A percentile compares a stretch with the other conserved stretches of the same genome.
Evolutionary conservation across 2,888 invertebrate genomes (phyloP).

Genomic region (Xylota sylvarum): DNA sequence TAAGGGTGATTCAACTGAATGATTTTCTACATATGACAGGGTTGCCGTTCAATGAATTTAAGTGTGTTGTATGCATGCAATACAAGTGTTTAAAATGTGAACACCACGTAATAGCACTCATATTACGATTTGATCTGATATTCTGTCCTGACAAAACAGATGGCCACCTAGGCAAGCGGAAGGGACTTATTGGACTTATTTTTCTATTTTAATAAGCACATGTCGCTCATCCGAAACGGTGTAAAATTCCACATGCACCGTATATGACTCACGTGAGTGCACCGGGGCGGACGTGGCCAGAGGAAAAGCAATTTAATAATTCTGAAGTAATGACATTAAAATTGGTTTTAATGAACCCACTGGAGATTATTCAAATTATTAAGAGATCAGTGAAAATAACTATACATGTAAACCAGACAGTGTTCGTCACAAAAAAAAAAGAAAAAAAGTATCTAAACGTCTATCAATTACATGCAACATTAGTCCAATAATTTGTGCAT

Average conservation of each 20-base stretch:
- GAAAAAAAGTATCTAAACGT: too few species aligned
- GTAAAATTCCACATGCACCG: neutral
- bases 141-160: neutral
- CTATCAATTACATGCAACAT: too few species aligned
- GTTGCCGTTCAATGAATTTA: neutral
- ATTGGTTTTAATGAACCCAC: neutral
- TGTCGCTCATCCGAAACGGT: neutral
- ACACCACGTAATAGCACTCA: too few species aligned
- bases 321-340: neutral
- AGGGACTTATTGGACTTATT: neutral
- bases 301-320: neutral
- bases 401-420: neutral
- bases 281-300: neutral
- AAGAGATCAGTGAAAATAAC: neutral
- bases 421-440: too few species aligned
- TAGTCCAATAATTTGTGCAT: too few species aligned
- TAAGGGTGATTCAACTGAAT: neutral
- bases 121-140: neutral
- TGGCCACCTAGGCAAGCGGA: neutral
- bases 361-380: neutral
- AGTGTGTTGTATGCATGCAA: neutral
- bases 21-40: neutral
- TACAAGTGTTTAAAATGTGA: too few species aligned
- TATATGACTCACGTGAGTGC: neutral
- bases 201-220: neutral